phyloP scores from a whole-genome alignment of 2,113 vertebrate species.

The Coturnix japonica region DNA sequence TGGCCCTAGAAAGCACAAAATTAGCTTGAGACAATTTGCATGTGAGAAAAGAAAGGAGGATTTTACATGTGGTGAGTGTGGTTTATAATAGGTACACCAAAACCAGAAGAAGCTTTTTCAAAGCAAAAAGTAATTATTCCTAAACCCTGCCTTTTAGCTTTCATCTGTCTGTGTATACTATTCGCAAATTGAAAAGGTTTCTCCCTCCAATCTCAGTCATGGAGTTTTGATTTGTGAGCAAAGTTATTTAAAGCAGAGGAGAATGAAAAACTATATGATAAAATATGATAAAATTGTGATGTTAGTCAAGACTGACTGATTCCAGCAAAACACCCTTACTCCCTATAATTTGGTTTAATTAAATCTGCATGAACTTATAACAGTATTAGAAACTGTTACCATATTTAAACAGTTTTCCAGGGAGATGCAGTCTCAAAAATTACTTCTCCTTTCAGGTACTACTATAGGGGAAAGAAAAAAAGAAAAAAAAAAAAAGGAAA shows the following conservation, averaged over 20 bases:
- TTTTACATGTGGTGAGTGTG: not conserved
- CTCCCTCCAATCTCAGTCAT: not conserved
- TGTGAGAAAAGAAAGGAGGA: not conserved
- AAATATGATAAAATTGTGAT: slow-evolving; percentile 61
- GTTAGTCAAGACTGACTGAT: slow-evolving; percentile 69
- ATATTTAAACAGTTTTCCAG: slow-evolving; percentile 68
- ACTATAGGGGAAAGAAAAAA: not conserved
- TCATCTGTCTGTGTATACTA: not conserved
- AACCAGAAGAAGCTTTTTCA: slow-evolving; percentile 17
- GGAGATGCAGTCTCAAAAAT: slow-evolving; percentile 44
- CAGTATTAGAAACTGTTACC: slow-evolving; percentile 72
- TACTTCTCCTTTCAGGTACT: slow-evolving; percentile 55
- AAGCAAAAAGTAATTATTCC: not conserved
- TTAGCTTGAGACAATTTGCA: not conserved
- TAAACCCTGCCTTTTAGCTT: not conserved
- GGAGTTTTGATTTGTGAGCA: slow-evolving; percentile 64
- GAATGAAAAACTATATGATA: slow-evolving; percentile 65
- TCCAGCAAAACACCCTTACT: slow-evolving; percentile 24
- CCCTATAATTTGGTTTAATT: slow-evolving; percentile 68
- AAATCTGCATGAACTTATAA: slow-evolving; percentile 62
- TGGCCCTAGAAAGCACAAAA: slow-evolving; percentile 5
- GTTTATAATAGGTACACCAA: not conserved
- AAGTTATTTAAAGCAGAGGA: slow-evolving; percentile 62
- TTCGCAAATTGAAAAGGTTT: slow-evolving; percentile 34
- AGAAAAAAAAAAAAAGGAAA: not conserved